A percentile compares a stretch with the other conserved stretches of the same genome.
Conservation (phyloP, 2,113 vertebrate genomes). For the Onychostoma macrolepis region DNA sequence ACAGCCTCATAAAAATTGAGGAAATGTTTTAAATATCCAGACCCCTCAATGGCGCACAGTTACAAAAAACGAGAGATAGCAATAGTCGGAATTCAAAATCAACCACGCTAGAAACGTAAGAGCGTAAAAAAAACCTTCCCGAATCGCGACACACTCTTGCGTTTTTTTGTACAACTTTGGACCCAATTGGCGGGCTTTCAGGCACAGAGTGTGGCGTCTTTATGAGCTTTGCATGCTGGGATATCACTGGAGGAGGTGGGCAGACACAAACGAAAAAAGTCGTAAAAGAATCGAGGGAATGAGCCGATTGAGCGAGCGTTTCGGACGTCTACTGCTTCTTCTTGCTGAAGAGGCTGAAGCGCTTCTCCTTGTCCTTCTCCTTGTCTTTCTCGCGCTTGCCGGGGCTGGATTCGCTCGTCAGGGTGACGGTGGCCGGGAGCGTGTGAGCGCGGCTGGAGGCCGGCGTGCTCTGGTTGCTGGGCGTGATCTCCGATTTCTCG, state of each 20-base stretch:
- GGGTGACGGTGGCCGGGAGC: constrained; percentile 85
- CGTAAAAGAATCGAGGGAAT: constrained; percentile 44
- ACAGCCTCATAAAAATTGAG: constrained; percentile 94
- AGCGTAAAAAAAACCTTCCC: constrained; percentile 71
- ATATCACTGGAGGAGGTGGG: constrained; percentile 82
- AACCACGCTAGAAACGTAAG: constrained; percentile 60
- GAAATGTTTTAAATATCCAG: constrained; percentile 86
- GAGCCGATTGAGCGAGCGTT: constrained; percentile 59
- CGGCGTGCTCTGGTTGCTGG: constrained; percentile 90
- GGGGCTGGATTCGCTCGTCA: constrained; percentile 90
- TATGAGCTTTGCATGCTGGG: constrained; percentile 89
- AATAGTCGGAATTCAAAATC: constrained; percentile 48
- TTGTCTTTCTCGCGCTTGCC: constrained; percentile 95
- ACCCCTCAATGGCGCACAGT: constrained; percentile 77
- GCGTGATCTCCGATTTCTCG: constrained; percentile 81
- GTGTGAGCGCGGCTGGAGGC: constrained; percentile 92
- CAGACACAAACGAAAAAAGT: constrained; percentile 70
- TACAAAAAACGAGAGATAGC: constrained; percentile 58
- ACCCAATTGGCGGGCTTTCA: constrained; percentile 83
- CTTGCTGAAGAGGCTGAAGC: constrained; percentile 98
- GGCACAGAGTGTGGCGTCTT: constrained; percentile 90
- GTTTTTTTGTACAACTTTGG: constrained; percentile 71
- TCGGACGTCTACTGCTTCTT: constrained; percentile 87
- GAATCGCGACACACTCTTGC: constrained; percentile 75
- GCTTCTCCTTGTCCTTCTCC: constrained; percentile 91